Base-by-base conservation (phyloP, 1,140 invertebrate species). In the Drosophila neocordata region DNA sequence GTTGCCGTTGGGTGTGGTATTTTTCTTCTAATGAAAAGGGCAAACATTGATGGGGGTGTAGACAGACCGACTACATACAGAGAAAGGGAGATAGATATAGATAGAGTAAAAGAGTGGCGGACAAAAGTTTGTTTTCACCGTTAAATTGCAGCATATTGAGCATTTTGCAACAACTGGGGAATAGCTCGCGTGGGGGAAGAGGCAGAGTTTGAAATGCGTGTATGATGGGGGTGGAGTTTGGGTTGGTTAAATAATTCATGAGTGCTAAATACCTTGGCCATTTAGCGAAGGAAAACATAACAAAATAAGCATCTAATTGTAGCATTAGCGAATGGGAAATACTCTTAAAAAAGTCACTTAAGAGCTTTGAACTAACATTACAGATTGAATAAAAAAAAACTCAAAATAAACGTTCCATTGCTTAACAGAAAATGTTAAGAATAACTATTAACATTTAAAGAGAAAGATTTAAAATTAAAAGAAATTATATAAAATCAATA, bases 111-210 rank as follows among this genome's bases (percentile, higher is more conserved):
- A 58, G 38, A 65, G 31, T 9, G n/a, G 35, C 41, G 41, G 20
- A 55, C 56, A 41, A 44, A 55, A 51, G 37, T 56, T 69, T 69
- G 48, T 55, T 67, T 52, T 52, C 65, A 0, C 72, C 77, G 73
- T 72, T 70, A 89, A 88, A 88, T 88, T 88, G 83, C 83, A 88
- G 84, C 83, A 88, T 88, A 88, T 88, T 88, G 83, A 77, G 76
- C 83, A 79, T 77, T 88, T 79, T 71, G 68, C 59, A 71, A 52
- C 53, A 2, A 18, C 20, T 57, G 55, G 55, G 55, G 53, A 58
- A 58, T 41, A 31, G 38, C 41, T 48, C 18, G 2, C 18, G 27
- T 31, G 1, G 8, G 8, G 15, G 7, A 13, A 15, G 41, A 20
- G 3, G 1, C 13, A 15, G 38, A 13, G 13, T 5, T 13, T 44